These are phyloP conservation scores for Seira sanloemensis DNA, from an alignment of 2,888 invertebrate genomes.

Conservation along the genomic window DNA sequence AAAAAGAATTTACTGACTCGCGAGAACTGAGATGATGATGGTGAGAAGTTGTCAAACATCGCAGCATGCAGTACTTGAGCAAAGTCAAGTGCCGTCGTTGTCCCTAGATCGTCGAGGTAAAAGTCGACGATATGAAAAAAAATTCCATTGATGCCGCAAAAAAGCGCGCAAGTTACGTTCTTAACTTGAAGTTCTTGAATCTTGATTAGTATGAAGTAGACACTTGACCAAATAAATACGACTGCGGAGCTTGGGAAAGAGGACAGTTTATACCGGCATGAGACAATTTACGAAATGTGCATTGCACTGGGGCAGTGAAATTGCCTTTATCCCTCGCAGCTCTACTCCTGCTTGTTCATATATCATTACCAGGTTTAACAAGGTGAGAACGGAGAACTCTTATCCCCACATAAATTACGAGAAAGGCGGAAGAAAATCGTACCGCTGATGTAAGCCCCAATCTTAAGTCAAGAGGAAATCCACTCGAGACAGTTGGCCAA, in stretches of 20 bases:
- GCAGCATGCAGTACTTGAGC: conserved; percentile 59
- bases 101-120: neutral
- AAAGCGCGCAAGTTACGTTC: conserved; percentile 21
- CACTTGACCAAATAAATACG: conserved; percentile 43
- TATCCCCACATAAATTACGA: neutral
- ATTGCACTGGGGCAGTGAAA: neutral
- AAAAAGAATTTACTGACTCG: neutral
- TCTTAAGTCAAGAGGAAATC: neutral
- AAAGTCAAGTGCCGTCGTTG: conserved; percentile 45
- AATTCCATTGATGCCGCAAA: neutral
- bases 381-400: neutral
- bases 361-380: neutral
- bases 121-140: neutral
- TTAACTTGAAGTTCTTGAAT: too few species aligned
- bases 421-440: neutral
- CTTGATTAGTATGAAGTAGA: conserved; percentile 45
- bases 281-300: neutral
- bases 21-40: conserved; percentile 6
- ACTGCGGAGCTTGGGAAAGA: neutral
- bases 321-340: neutral
- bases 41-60: conserved; percentile 64
- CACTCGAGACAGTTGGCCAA: neutral
- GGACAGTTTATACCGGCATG: neutral
- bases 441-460: neutral
- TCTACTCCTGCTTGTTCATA: neutral